A percentile compares a stretch with the other conserved stretches of the same genome.
phyloP scores from a whole-genome alignment of 2,113 vertebrate genomes.

The Pteropus alecto region DNA sequence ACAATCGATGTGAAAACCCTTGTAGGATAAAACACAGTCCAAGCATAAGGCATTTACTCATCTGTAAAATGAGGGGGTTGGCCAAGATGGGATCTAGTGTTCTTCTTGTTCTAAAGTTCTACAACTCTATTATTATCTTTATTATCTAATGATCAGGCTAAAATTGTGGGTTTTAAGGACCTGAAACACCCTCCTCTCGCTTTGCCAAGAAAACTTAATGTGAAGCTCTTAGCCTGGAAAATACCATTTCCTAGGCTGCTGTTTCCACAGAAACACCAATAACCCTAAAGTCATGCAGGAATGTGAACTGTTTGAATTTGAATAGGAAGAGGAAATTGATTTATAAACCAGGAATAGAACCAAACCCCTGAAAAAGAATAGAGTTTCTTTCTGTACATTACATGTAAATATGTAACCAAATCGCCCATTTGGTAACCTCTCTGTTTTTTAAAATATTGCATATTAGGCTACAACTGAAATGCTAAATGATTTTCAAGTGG shows the following conservation, averaged over 20 bases:
- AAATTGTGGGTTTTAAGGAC: constrained; percentile 59
- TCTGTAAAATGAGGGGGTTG: constrained; percentile 65
- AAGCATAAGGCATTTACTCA: constrained; percentile 43
- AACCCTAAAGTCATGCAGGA: constrained; percentile 76
- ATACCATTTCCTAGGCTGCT: constrained; percentile 71
- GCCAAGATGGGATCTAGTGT: neutral
- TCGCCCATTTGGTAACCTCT: neutral
- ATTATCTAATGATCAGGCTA: constrained; percentile 59
- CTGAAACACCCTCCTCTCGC: constrained; percentile 28
- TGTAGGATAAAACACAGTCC: neutral
- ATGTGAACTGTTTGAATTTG: constrained; percentile 73
- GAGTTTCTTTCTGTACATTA: constrained; percentile 54
- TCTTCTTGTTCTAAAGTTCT: constrained; percentile 48
- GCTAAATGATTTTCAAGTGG: constrained; percentile 43
- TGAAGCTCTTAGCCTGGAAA: constrained; percentile 38
- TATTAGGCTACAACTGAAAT: constrained; percentile 58
- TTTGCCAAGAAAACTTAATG: constrained; percentile 16
- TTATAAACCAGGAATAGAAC: constrained; percentile 71
- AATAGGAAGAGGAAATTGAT: constrained; percentile 79
- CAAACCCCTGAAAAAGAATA: constrained; percentile 58
- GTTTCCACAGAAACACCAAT: constrained; percentile 73
- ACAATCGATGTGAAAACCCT: neutral
- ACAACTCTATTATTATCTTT: constrained; percentile 62
- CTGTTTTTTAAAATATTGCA: neutral
- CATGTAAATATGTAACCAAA: neutral